phyloP scores from a whole-genome alignment of 2,113 vertebrate genomes.

The Galbula dea region DNA sequence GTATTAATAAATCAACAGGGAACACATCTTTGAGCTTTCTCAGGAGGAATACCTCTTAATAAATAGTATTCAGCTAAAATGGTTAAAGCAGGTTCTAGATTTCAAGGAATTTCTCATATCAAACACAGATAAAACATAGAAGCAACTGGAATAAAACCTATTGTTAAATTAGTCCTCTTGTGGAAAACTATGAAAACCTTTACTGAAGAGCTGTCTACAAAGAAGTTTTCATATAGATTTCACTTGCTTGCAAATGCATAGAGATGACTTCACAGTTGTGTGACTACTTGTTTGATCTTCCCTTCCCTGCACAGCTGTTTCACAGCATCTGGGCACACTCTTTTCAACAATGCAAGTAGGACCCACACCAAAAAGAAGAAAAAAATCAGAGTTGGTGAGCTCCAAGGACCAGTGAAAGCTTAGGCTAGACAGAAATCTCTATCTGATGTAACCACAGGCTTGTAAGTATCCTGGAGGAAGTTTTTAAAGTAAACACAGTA shows the following conservation, averaged over 20 bases:
- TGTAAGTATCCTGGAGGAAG: not conserved
- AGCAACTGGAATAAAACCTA: not conserved
- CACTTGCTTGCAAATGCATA: not conserved
- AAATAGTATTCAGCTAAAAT: not conserved
- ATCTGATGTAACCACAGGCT: not conserved
- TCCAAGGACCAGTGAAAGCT: not conserved
- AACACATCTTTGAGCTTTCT: not conserved
- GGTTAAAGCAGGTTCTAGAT: not conserved
- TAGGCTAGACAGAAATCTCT: not conserved
- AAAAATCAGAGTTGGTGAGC: not conserved
- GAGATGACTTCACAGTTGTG: not conserved
- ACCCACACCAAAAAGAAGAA: not conserved
- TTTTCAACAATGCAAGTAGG: not conserved
- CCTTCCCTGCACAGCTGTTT: not conserved
- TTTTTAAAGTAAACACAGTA: not conserved
- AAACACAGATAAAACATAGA: not conserved
- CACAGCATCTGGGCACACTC: not conserved
- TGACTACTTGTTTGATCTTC: conserved; percentile 8
- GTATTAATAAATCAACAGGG: not conserved
- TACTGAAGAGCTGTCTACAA: not conserved
- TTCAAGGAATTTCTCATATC: not conserved
- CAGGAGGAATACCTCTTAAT: not conserved
- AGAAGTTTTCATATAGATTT: not conserved
- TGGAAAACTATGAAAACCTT: not conserved
- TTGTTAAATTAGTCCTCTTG: not conserved